Percentiles rank a stretch among this genome's conserved stretches.
Conservation (phyloP, 1,140 invertebrate genomes). For the Drosophila nannoptera region DNA sequence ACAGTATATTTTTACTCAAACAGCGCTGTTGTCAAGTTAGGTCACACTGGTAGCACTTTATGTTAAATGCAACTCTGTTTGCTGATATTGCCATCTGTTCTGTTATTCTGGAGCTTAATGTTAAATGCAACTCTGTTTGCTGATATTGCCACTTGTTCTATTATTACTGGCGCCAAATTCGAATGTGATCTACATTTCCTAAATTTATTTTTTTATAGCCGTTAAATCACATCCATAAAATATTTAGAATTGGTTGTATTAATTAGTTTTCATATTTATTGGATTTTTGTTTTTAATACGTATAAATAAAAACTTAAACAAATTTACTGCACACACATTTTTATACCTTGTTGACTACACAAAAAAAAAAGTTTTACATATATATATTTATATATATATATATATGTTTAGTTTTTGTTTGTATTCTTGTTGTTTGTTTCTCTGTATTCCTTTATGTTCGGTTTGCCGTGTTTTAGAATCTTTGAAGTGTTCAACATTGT, state of each 20-base stretch:
- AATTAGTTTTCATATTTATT: conserved; percentile 46
- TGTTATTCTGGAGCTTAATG: neutral
- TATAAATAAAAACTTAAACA: conserved; percentile 77
- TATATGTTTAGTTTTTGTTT: conserved; percentile 24
- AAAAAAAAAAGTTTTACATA: conserved; percentile 56
- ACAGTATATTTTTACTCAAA: conserved; percentile 4
- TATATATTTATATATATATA: conserved; percentile 47
- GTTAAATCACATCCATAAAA: conserved; percentile 35
- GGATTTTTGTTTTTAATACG: conserved; percentile 63
- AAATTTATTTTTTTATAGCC: conserved; percentile 16
- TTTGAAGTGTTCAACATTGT: conserved; percentile 67
- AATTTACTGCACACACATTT: conserved; percentile 74
- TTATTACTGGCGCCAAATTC: conserved; percentile 5
- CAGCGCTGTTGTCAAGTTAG: neutral
- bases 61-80: conserved; percentile 1
- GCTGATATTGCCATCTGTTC: neutral
- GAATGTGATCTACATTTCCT: conserved; percentile 12
- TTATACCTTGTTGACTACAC: conserved; percentile 58
- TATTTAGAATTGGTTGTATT: conserved; percentile 40
- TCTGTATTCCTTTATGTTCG: neutral
- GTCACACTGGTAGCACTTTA: conserved; percentile 1
- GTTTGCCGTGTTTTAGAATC: conserved; percentile 54
- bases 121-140: neutral
- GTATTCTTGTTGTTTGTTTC: conserved; percentile 31
- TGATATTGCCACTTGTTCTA: neutral